A percentile compares a stretch with the other conserved stretches of the same genome.
Evolutionary conservation across 1,140 invertebrate species (phyloP).

Genomic region (Tribolium madens): DNA sequence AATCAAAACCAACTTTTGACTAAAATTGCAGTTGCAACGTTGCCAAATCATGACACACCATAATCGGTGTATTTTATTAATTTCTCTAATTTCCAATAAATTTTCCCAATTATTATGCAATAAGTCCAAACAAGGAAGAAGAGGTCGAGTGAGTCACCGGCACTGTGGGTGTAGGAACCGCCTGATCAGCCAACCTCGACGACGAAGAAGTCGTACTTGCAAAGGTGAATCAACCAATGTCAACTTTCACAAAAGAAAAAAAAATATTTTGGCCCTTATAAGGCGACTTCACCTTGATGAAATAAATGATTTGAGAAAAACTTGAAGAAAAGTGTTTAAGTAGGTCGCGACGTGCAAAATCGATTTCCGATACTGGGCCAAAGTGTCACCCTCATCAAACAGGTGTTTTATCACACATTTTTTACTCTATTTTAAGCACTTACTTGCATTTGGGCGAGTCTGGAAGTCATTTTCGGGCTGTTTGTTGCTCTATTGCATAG

Average conservation of each 20-base stretch:
- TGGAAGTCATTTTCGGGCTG: constrained; percentile 63
- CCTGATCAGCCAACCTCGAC: constrained; percentile 50
- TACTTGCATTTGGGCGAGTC: constrained; percentile 72
- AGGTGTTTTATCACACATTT: constrained; percentile 12
- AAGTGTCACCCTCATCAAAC: constrained; percentile 13
- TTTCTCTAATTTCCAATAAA: no score
- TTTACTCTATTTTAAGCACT: constrained; percentile 49
- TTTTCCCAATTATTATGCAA: constrained; percentile 50
- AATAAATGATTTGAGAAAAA: no score
- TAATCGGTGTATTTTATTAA: no score
- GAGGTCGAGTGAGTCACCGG: constrained; percentile 49
- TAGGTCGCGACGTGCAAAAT: constrained; percentile 3
- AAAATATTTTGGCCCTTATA: neutral
- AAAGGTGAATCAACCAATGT: constrained; percentile 50
- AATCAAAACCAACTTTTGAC: no score
- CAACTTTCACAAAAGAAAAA: constrained; percentile 60
- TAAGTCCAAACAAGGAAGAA: constrained; percentile 50
- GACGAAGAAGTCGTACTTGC: constrained; percentile 32
- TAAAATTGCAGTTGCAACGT: no score
- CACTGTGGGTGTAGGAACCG: constrained; percentile 44
- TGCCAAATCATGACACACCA: no score
- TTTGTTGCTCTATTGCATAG: constrained; percentile 1
- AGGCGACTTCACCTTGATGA: neutral
- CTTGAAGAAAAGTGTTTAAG: neutral
- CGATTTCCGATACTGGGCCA: constrained; percentile 22